A percentile compares a stretch with the other conserved stretches of the same genome.
Conservation (phyloP, 2,888 invertebrate species). For the Strigamia transsilvanica region DNA sequence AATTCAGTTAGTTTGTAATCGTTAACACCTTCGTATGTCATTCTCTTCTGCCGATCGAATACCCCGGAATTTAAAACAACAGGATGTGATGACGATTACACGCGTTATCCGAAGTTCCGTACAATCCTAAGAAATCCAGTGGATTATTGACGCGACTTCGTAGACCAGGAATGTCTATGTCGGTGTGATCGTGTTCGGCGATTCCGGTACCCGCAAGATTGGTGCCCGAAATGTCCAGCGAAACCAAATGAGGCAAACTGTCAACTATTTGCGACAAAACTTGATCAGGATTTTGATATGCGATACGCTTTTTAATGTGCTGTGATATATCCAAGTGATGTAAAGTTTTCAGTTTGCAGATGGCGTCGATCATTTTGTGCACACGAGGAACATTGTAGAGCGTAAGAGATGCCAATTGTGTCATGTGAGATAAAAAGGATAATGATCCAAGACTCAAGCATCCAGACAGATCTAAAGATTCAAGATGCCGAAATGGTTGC, state of each 20-base stretch:
- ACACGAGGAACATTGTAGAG: slow-evolving; percentile 81
- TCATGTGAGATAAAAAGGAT: slow-evolving; percentile 73
- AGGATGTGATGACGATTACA: slow-evolving; percentile 91
- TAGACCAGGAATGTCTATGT: slow-evolving; percentile 78
- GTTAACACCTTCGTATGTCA: too few species aligned
- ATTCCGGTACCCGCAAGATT: slow-evolving; percentile 86
- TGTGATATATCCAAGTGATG: slow-evolving; percentile 83
- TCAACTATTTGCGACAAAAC: slow-evolving; percentile 76
- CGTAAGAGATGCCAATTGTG: slow-evolving; percentile 76
- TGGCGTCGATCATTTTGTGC: slow-evolving; percentile 66
- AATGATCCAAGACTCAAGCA: slow-evolving; percentile 73
- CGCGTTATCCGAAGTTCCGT: slow-evolving; percentile 88
- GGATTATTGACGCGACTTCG: slow-evolving; percentile 77
- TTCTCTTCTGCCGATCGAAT: too few species aligned
- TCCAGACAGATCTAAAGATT: slow-evolving; percentile 77
- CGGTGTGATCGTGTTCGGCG: slow-evolving; percentile 55
- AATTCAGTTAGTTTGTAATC: too few species aligned
- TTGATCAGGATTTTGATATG: slow-evolving; percentile 78
- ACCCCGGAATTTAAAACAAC: too few species aligned
- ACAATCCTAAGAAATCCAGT: slow-evolving; percentile 89
- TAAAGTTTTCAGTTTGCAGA: slow-evolving; percentile 66
- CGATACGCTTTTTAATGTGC: slow-evolving; percentile 71
- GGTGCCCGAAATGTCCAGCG: slow-evolving; percentile 94
- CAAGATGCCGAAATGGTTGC: slow-evolving; percentile 70
- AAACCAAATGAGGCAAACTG: slow-evolving; percentile 77